phyloP scores from a whole-genome alignment of 2,113 vertebrate genomes.

The Mus spicilegus region DNA sequence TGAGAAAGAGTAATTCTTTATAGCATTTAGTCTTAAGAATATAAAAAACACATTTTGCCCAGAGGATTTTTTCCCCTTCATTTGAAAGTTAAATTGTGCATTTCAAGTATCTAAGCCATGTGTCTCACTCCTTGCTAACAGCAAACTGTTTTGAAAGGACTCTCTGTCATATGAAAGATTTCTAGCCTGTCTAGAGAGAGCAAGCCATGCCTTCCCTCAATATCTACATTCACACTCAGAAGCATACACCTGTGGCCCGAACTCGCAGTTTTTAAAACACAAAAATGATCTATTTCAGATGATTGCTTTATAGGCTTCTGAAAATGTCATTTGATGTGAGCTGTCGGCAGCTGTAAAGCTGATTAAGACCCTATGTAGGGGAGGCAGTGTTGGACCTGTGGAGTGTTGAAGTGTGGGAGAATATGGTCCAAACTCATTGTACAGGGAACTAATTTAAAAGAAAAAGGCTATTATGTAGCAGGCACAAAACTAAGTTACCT shows the following conservation, averaged over 20 bases:
- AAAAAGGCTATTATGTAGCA: background rate
- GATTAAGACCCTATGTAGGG: background rate
- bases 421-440: background rate
- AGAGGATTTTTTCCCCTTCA: slow-evolving; percentile 67
- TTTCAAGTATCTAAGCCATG: slow-evolving; percentile 77
- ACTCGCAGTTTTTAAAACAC: background rate
- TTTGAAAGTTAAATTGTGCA: slow-evolving; percentile 77
- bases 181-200: slow-evolving; percentile 50
- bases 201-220: slow-evolving; percentile 43
- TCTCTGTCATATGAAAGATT: slow-evolving; percentile 60
- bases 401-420: background rate
- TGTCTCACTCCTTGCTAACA: slow-evolving; percentile 66
- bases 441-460: background rate
- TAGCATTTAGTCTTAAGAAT: slow-evolving; percentile 36
- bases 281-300: slow-evolving; percentile 7
- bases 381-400: background rate
- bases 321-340: background rate
- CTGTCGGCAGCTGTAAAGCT: background rate
- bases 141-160: slow-evolving; percentile 61
- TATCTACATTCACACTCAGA: slow-evolving; percentile 34
- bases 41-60: slow-evolving; percentile 61
- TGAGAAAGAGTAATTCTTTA: slow-evolving; percentile 32
- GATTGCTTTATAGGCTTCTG: slow-evolving; percentile 9
- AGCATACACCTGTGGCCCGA: background rate
- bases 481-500: background rate